Evolutionary conservation across 2,888 invertebrate species (phyloP).

Genomic region (Papilio demoleus): DNA sequence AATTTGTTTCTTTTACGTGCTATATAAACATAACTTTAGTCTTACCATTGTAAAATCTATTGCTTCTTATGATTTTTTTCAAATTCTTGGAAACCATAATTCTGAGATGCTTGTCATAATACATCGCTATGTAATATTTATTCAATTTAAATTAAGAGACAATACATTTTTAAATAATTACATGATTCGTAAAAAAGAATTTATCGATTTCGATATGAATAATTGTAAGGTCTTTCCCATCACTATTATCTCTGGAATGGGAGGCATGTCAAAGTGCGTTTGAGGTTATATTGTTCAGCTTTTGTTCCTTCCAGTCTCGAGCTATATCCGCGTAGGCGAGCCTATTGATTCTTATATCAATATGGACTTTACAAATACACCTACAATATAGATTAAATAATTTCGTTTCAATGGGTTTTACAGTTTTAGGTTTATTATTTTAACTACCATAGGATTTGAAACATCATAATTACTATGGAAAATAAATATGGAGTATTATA

Average conservation of each 20-base stretch:
- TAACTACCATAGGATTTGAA: not conserved
- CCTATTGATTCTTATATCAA: constrained; percentile 21
- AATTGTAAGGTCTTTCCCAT: constrained; percentile 7
- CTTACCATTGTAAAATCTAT: not conserved
- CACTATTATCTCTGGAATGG: constrained; percentile 24
- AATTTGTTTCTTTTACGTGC: too few relatives aligned
- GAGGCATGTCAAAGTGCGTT: constrained; percentile 18
- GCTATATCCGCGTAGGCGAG: constrained; percentile 48
- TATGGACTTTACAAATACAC: constrained; percentile 11
- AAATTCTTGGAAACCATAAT: not conserved
- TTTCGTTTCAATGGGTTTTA: not conserved
- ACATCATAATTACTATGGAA: not conserved
- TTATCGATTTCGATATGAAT: not conserved
- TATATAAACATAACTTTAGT: too few relatives aligned
- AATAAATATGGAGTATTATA: too few relatives aligned
- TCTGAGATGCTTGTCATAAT: not conserved
- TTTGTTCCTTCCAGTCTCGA: constrained; percentile 47
- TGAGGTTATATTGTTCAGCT: constrained; percentile 42
- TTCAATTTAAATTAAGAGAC: not conserved
- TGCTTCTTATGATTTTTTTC: not conserved
- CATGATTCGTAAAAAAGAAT: not conserved
- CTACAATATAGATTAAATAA: not conserved
- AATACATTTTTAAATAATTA: not conserved
- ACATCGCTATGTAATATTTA: not conserved
- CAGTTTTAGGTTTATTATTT: not conserved